phyloP scores from a whole-genome alignment of 1,140 invertebrate species.

The Bombus terrestris region DNA sequence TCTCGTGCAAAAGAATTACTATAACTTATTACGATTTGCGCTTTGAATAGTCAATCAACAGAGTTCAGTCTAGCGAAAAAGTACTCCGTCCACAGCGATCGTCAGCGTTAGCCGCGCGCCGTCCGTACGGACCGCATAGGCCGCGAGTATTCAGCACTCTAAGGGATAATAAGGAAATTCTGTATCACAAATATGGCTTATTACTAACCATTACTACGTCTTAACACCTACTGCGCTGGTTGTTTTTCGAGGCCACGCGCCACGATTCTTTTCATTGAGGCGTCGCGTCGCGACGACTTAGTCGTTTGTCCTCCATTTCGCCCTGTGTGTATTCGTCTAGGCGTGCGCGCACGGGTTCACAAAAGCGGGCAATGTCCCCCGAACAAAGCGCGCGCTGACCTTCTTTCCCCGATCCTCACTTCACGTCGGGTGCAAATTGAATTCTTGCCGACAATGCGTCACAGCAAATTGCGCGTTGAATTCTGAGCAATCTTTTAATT shows the following conservation, averaged over 20 bases:
- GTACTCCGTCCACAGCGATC: no score
- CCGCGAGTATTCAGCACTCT: no score
- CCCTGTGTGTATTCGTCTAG: not conserved
- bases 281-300: not conserved
- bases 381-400: conserved; percentile 35
- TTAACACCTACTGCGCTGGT: no score
- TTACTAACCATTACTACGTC: no score
- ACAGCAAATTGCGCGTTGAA: conserved; percentile 22
- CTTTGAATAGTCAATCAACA: no score
- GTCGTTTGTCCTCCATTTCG: not conserved
- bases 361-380: conserved; percentile 27
- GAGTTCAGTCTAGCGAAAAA: no score
- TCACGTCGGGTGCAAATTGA: conserved; percentile 24
- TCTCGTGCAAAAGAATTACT: no score
- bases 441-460: conserved; percentile 41
- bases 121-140: no score
- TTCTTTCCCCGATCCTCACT: conserved; percentile 14
- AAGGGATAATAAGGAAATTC: no score
- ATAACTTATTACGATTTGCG: no score
- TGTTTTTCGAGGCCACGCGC: not conserved
- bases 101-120: no score
- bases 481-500: conserved; percentile 34
- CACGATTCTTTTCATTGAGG: conserved; percentile 8
- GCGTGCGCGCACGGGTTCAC: not conserved
- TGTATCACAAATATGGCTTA: no score